phyloP scores from a whole-genome alignment of 2,888 invertebrate genomes.

The Eupithecia dodoneata region DNA sequence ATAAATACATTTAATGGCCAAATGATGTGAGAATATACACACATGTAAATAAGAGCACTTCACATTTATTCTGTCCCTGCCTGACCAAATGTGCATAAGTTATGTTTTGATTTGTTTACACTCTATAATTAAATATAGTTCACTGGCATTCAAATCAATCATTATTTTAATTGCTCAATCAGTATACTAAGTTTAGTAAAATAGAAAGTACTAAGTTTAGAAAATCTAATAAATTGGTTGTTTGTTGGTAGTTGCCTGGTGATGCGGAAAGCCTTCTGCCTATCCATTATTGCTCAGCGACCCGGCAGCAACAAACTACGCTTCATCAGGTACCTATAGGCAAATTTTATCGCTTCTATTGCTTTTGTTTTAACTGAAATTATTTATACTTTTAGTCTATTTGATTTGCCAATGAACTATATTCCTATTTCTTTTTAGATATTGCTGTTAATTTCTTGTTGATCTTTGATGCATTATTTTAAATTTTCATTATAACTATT shows the following conservation, averaged over 20 bases:
- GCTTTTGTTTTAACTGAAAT: constrained; percentile 43
- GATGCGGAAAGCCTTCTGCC: constrained; percentile 86
- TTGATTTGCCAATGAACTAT: constrained; percentile 80
- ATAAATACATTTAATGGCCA: neutral
- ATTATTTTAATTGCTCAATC: constrained; percentile 41
- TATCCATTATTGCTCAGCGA: constrained; percentile 86
- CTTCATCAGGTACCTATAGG: constrained; percentile 83
- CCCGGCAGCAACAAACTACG: constrained; percentile 85
- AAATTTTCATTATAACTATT: constrained; percentile 32
- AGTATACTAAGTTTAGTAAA: constrained; percentile 31
- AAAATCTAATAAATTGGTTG: constrained; percentile 82
- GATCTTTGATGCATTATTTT: constrained; percentile 5
- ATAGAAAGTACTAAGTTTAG: constrained; percentile 52
- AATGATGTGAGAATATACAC: neutral
- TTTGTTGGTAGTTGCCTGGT: constrained; percentile 86
- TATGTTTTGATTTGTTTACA: constrained; percentile 33
- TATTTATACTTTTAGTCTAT: constrained; percentile 39
- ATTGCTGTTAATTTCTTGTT: constrained; percentile 23
- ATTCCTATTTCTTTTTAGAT: constrained; percentile 48
- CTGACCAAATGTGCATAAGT: constrained; percentile 16
- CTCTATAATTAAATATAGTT: constrained; percentile 66
- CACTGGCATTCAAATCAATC: constrained; percentile 76
- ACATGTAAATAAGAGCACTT: neutral
- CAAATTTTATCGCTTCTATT: constrained; percentile 73
- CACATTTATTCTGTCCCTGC: constrained; percentile 8